Conservation (phyloP, 2,113 vertebrate genomes). For the Rhinopomastus cyanomelas region DNA sequence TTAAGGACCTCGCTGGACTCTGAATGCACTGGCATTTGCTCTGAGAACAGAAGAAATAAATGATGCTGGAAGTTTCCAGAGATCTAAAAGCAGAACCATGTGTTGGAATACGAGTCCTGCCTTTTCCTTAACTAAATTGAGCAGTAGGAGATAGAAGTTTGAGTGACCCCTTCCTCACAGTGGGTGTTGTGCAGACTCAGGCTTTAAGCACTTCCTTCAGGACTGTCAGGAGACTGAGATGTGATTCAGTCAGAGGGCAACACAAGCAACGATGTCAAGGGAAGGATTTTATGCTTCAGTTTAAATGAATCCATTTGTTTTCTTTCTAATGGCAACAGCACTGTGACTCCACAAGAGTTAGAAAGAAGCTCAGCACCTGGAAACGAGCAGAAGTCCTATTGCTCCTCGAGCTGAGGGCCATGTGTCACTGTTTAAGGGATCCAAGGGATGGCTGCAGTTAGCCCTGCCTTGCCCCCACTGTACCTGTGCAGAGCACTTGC, state of each 20-base stretch:
- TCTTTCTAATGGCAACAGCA: constrained; percentile 4
- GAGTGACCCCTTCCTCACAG: constrained; percentile 40
- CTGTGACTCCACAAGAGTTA: constrained; percentile 48
- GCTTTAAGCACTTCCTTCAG: constrained; percentile 53
- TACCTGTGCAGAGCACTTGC: not conserved
- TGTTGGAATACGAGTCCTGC: constrained; percentile 19
- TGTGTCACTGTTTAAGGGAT: not conserved
- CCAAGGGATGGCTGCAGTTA: not conserved
- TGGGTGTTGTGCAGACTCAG: not conserved
- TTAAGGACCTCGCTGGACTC: not conserved
- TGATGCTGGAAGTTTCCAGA: not conserved
- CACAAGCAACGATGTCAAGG: constrained; percentile 17
- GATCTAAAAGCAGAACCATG: constrained; percentile 63
- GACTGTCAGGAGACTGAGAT: constrained; percentile 30
- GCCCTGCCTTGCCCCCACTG: not conserved
- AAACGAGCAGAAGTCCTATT: constrained; percentile 25
- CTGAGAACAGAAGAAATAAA: not conserved
- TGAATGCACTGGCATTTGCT: constrained; percentile 13
- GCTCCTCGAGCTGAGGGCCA: not conserved
- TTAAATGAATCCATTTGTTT: constrained; percentile 66
- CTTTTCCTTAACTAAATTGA: constrained; percentile 8
- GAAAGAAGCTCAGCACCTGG: constrained; percentile 47
- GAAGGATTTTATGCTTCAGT: constrained; percentile 44
- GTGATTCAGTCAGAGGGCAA: constrained; percentile 36
- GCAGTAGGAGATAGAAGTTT: constrained; percentile 24